Base-by-base conservation (phyloP, 2,888 invertebrate species). In the Panopea generosa region DNA sequence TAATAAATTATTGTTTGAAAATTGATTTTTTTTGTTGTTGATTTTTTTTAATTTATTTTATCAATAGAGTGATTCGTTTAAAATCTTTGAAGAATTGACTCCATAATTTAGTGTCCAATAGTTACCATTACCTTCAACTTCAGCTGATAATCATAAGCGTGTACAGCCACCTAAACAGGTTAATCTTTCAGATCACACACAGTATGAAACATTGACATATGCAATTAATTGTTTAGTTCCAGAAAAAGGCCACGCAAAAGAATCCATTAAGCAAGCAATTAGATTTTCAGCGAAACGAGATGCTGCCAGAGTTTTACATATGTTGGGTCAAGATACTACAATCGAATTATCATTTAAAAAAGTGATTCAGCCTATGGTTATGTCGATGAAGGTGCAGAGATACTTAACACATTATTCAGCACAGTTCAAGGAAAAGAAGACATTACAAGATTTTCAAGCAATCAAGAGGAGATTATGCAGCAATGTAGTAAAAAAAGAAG, bases 211-310 rank as follows among this genome's bases (percentile, higher is more conserved):
- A 3, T 52, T 9, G 53, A 52, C 7, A 52, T 52, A 52, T 52
- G 53, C 14, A 6, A 9, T 22, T 4, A 14, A 52, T 22, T 22
- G 53, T 24, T 16, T 52, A 11, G 4, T 20, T 27, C 11, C 26
- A 18, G 53, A 52, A 22, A 22, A 24, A 16, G 24, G 4, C 3
- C 20, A 52, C 22, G 4, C 53, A 11, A 6, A 3, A 6, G 27
- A 27, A 6, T 24, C 20, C 4, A 52, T 24, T 20, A 16, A 18
- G 20, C 53, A 52, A 16, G 53, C 22, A 22, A 52, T 52, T 22
- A 18, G 53, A 24, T 6, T 9, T 52, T 52, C 53, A 27, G 20
- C 4, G 3, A 52, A 52, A 52, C 11, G 53, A 16, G 53, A 52
- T 22, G 53, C 53, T 9, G 53, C 53, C 11, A 22, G 16, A 18